phyloP scores from a whole-genome alignment of 1,140 invertebrate genomes.

The Cyclargus thomasi region DNA sequence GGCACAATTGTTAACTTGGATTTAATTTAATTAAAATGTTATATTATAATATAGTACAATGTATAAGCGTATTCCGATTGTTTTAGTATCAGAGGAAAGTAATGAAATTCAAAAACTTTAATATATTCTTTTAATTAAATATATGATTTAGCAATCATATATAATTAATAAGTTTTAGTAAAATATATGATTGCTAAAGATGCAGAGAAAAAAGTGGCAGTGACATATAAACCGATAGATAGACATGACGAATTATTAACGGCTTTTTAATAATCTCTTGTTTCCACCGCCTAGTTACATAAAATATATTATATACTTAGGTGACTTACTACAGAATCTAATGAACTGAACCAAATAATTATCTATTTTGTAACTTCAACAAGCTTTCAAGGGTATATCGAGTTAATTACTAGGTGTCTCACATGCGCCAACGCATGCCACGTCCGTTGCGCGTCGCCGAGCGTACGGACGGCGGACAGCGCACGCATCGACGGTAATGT shows the following conservation, averaged over 20 bases:
- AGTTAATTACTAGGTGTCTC: conserved; percentile 19
- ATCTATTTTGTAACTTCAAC: too few relatives aligned
- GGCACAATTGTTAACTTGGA: neutral
- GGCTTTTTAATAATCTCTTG: too few relatives aligned
- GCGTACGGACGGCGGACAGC: conserved; percentile 22
- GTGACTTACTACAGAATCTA: neutral
- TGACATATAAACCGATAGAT: too few relatives aligned
- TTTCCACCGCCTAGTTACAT: too few relatives aligned
- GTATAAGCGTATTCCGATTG: neutral
- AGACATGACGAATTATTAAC: too few relatives aligned
- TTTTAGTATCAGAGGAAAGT: neutral
- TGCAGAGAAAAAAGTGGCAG: too few relatives aligned
- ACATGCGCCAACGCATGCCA: conserved; percentile 28
- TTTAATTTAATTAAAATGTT: neutral
- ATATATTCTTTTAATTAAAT: too few relatives aligned
- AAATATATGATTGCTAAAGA: too few relatives aligned
- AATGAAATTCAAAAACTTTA: too few relatives aligned
- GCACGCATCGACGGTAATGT: conserved; percentile 27
- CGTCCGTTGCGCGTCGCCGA: conserved; percentile 37
- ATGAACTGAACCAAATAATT: neutral
- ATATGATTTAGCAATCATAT: too few relatives aligned
- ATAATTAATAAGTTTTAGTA: too few relatives aligned
- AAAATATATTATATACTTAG: neutral
- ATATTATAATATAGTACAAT: too few relatives aligned
- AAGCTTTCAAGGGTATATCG: neutral